Evolutionary conservation across 1,140 invertebrate species (phyloP).

Genomic region (Manduca sexta): DNA sequence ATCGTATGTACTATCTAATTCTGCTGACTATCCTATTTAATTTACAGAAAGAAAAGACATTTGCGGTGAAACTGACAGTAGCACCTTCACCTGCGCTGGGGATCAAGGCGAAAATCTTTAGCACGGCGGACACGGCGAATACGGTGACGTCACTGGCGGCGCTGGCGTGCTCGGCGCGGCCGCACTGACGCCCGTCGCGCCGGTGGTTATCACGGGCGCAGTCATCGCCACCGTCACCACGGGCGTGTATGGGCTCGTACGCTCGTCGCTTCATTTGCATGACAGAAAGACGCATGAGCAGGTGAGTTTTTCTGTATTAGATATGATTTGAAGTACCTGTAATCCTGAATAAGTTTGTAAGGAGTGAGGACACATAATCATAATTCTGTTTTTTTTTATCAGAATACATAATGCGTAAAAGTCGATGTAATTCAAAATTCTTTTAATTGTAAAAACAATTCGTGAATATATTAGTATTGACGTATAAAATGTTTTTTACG

Average conservation of each 20-base stretch:
- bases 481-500: neutral
- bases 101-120: slow-evolving; percentile 44
- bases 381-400: no score
- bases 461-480: neutral
- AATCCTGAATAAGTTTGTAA: no score
- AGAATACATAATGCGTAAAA: no score
- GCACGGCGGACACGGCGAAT: slow-evolving; percentile 49
- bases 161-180: slow-evolving; percentile 52
- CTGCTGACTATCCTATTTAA: no score
- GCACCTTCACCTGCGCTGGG: slow-evolving; percentile 49
- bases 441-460: no score
- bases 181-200: slow-evolving; percentile 55
- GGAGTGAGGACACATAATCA: no score
- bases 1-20: no score
- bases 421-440: no score
- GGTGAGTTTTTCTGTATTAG: slow-evolving; percentile 20
- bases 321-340: no score
- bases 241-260: slow-evolving; percentile 54
- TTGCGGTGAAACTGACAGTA: slow-evolving; percentile 52
- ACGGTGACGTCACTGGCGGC: slow-evolving; percentile 55
- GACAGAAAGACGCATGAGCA: slow-evolving; percentile 54
- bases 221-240: slow-evolving; percentile 48
- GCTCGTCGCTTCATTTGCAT: slow-evolving; percentile 52
- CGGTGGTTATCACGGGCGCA: slow-evolving; percentile 43
- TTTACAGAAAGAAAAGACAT: slow-evolving; percentile 44